Conservation (phyloP, 2,113 vertebrate genomes). For the Platysternon megacephalum region DNA sequence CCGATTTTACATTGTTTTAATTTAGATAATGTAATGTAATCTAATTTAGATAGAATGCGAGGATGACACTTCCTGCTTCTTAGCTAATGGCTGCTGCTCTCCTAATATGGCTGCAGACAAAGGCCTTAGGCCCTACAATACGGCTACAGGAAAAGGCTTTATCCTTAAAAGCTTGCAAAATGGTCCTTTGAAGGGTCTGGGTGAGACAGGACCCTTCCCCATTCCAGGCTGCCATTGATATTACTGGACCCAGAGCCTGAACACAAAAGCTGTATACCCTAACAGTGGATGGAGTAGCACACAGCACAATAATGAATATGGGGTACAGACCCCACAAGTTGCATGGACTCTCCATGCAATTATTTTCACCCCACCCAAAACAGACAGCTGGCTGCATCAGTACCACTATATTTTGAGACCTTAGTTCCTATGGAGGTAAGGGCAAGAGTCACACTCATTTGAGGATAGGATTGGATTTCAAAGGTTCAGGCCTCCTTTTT, state of each 20-base stretch:
- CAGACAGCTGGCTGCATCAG: not conserved
- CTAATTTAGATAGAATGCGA: too few species aligned
- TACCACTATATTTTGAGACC: not conserved
- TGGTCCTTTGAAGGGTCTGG: not conserved
- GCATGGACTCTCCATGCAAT: not conserved
- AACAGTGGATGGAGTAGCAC: not conserved
- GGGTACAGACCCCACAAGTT: not conserved
- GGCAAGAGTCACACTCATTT: not conserved
- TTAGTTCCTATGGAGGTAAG: not conserved
- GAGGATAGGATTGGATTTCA: not conserved
- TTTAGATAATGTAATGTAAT: too few species aligned
- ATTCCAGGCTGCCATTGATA: not conserved
- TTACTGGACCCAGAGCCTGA: not conserved
- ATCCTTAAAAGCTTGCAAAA: not conserved
- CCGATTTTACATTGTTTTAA: too few species aligned
- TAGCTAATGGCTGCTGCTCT: too few species aligned
- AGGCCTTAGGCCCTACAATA: too few species aligned
- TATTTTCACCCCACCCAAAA: not conserved
- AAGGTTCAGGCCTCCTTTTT: too few species aligned
- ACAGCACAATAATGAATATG: not conserved
- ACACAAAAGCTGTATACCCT: not conserved
- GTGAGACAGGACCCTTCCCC: not conserved
- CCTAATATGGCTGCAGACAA: too few species aligned
- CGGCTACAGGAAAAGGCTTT: too few species aligned
- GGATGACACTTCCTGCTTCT: too few species aligned